Base-by-base conservation (phyloP, 2,888 invertebrate genomes). In the Acleris cristana region DNA sequence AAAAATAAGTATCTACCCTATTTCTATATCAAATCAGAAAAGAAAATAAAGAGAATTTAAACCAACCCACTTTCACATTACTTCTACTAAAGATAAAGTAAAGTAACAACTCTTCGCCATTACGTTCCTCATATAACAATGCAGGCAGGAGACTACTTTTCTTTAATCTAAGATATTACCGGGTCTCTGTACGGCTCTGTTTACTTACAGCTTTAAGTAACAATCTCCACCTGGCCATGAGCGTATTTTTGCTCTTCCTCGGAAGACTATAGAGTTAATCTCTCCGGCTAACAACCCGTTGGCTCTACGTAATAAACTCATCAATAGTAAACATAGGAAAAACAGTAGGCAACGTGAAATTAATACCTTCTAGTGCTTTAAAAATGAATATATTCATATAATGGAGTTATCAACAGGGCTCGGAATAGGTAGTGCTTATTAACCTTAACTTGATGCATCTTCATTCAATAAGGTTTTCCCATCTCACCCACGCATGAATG, bases 241-340 rank as follows among this genome's bases (percentile, higher is more conserved):
- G 64, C 45, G 52, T 64, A 58, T 64, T 64, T 58, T 58, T 64
- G 64, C 45, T 57, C 58, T 64, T 53, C 58, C 52, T 44, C 52
- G 16, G 14, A 52, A 64, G 23, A 64, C 58, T 64, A 53, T 53
- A 26, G 19, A 64, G 57, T 64, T 58, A 53, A 64, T 64, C 55
- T 51, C 49, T 57, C 40, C 52, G 26, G 55, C 56, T 40, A 57
- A 51, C 56, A 64, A 56, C 56, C 23, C 10, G 56, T 56, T 49
- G 49, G 40, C 56, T 49, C 55, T 23, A 56, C 21, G 58, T 52
- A 57, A 57, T 64, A 64, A 64, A 58, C 52, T 21, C 58, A 19
- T 30, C 12, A 45, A 26, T 45, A 64, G 57, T 58, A 21, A 4
- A 53, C 30, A 8, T 56, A 6, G 10, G 14, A 23, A 5, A n/a